These are phyloP conservation scores for Arothron firmamentum DNA, from an alignment of 2,113 vertebrate genomes.

Conservation along the genomic window DNA sequence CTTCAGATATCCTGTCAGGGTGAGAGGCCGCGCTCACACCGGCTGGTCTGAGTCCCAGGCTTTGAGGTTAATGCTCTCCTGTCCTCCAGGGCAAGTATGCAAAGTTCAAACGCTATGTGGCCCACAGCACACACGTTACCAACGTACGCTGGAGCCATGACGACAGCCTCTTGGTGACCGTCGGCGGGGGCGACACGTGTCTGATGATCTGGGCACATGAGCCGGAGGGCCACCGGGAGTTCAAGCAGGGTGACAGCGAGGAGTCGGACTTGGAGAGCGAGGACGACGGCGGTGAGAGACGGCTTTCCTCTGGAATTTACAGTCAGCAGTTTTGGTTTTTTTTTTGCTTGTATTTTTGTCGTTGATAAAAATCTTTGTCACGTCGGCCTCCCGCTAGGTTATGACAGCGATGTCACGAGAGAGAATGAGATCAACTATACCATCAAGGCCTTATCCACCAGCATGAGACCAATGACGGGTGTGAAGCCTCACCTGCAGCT, in stretches of 20 bases:
- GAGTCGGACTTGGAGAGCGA: constrained; percentile 96
- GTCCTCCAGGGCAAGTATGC: constrained; percentile 86
- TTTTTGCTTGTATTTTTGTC: no score
- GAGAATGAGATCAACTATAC: constrained; percentile 96
- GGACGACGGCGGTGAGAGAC: constrained; percentile 87
- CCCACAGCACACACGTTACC: constrained; percentile 94
- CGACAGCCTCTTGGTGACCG: constrained; percentile 87
- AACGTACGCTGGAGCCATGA: constrained; percentile 94
- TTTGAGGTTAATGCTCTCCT: constrained; percentile 30
- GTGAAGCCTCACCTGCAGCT: constrained; percentile 94
- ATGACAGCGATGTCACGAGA: constrained; percentile 95
- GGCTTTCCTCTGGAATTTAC: neutral
- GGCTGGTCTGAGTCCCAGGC: neutral
- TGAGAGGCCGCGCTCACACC: constrained; percentile 47
- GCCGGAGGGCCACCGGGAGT: constrained; percentile 82
- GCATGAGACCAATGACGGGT: constrained; percentile 90
- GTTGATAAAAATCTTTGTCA: neutral
- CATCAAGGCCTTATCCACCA: constrained; percentile 97
- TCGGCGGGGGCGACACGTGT: constrained; percentile 90
- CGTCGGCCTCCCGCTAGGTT: constrained; percentile 75
- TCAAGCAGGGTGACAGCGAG: constrained; percentile 88
- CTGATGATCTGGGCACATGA: constrained; percentile 96
- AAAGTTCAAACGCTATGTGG: constrained; percentile 94
- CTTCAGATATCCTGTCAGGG: constrained; percentile 93
- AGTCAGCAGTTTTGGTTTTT: neutral